Conservation (phyloP, 2,797 vertebrate genomes). For the Gadopsis marmoratus region DNA sequence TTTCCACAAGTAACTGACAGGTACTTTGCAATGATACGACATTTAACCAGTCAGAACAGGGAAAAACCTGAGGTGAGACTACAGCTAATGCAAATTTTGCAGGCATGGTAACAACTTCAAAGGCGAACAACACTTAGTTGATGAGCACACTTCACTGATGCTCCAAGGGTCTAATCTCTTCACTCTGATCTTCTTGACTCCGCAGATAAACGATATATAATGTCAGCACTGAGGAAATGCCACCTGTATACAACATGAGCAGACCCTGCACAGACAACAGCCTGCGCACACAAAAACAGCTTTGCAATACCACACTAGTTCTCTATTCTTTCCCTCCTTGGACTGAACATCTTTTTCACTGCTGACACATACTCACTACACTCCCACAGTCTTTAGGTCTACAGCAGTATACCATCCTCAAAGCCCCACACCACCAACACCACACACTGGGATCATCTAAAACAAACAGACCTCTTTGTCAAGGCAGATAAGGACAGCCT, state of each 20-base stretch:
- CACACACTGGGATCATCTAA: constrained; percentile 53
- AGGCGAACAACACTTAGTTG: constrained; percentile 4
- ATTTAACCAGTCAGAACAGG: background rate
- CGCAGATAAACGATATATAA: constrained; percentile 27
- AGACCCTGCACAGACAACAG: constrained; percentile 5
- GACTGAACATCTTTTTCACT: constrained; percentile 46
- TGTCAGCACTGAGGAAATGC: constrained; percentile 32
- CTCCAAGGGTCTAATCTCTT: constrained; percentile 19
- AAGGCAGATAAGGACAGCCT: constrained; percentile 55
- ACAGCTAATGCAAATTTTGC: constrained; percentile 1
- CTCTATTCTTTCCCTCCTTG: constrained; percentile 17
- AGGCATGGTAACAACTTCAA: constrained; percentile 12
- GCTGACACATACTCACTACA: constrained; percentile 44
- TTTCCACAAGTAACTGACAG: constrained; percentile 25
- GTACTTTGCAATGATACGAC: constrained; percentile 18
- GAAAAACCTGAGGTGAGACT: background rate
- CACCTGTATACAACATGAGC: constrained; percentile 21
- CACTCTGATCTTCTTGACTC: constrained; percentile 29
- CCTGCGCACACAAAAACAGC: constrained; percentile 16
- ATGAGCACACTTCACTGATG: constrained; percentile 14
- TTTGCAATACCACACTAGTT: constrained; percentile 3
- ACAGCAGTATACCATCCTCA: constrained; percentile 45
- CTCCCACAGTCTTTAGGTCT: constrained; percentile 40
- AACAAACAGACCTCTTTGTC: constrained; percentile 61
- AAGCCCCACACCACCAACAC: constrained; percentile 37